These are phyloP conservation scores for Sebastes reedi DNA, from an alignment of 2,797 vertebrate genomes.

Conservation along the genomic window DNA sequence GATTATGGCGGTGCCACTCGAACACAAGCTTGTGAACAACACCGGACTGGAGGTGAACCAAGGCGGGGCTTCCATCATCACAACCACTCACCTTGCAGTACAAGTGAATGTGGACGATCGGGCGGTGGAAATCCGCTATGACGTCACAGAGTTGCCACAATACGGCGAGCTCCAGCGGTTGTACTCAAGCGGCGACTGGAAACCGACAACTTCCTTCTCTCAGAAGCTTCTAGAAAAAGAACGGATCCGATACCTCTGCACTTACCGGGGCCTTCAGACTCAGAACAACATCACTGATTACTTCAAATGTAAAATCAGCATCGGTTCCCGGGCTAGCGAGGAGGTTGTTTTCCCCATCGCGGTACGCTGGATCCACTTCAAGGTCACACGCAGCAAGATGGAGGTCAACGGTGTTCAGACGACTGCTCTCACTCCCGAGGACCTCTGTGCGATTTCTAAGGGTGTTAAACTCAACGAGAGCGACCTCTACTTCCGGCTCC, in stretches of 20 bases:
- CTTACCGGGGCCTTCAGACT: slow-evolving; percentile 79
- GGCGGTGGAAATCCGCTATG: slow-evolving; percentile 80
- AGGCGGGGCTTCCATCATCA: slow-evolving; percentile 81
- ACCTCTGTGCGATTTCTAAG: slow-evolving; percentile 82
- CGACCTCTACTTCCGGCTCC: slow-evolving; percentile 83
- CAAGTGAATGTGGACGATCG: slow-evolving; percentile 80
- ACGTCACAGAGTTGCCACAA: slow-evolving; percentile 80
- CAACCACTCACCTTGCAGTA: slow-evolving; percentile 82
- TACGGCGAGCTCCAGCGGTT: slow-evolving; percentile 87
- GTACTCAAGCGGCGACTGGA: slow-evolving; percentile 85
- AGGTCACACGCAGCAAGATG: slow-evolving; percentile 83
- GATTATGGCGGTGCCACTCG: slow-evolving; percentile 83
- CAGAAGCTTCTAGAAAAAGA: slow-evolving; percentile 83
- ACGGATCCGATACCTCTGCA: slow-evolving; percentile 84
- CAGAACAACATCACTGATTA: slow-evolving; percentile 80
- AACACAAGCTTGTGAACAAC: slow-evolving; percentile 85
- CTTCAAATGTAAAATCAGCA: slow-evolving; percentile 87
- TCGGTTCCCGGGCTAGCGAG: slow-evolving; percentile 74
- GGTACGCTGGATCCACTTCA: slow-evolving; percentile 87
- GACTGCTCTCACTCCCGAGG: slow-evolving; percentile 77
- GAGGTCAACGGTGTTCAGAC: slow-evolving; percentile 79
- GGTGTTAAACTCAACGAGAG: slow-evolving; percentile 79
- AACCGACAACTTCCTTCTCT: slow-evolving; percentile 81
- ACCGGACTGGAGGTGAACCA: slow-evolving; percentile 85
- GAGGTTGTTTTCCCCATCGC: slow-evolving; percentile 81